Base-by-base conservation (phyloP, 1,140 invertebrate genomes). In the Drosophila baimaii region DNA sequence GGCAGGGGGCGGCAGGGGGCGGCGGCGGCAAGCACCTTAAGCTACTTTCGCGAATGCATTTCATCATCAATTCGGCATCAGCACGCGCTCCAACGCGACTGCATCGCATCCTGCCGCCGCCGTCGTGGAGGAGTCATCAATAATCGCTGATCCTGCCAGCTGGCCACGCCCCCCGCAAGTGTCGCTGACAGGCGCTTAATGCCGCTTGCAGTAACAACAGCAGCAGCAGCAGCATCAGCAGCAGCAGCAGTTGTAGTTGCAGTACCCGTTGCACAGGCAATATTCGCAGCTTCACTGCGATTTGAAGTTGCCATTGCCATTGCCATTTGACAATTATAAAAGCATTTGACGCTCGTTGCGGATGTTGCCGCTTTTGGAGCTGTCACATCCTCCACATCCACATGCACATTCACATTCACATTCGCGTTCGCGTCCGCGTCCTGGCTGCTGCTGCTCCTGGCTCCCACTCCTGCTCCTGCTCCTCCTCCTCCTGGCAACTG, bases 311-410 rank as follows among this genome's bases (percentile, higher is more conserved):
- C 64, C 68, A 84, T 74, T 83, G 77, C 71, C 75, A 79, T 86
- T 69, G 82, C 84, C 80, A 81, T 89, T 89, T 89, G 84, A 89
- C 84, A 89, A 89, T 89, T 89, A 89, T 89, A 89, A 89, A 89
- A 89, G 84, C 84, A 89, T 89, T 89, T 89, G 83, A 74, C 69
- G 79, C 54, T 52, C 55, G 35, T 29, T 63, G 37, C 65, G 64
- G 64, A 71, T 71, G 64, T 33, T 43, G 57, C 39, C 64, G 73
- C 57, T 65, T 75, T 78, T 58, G 78, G 62, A 84, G 68, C 72
- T 74, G 74, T 81, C 81, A 77, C 77, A 72, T 72, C 68, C 63
- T 68, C 23, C 64, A 33, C 25, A 41, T 39, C 25, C 56, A 31
- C 2, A 37, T 37, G 15, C 37, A 8, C 3, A 33, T 52, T 17